Percentiles rank a stretch among this genome's conserved stretches.
These are phyloP conservation scores for Apeltes quadracus DNA, from an alignment of 2,113 vertebrate genomes.

Conservation along the genomic window DNA sequence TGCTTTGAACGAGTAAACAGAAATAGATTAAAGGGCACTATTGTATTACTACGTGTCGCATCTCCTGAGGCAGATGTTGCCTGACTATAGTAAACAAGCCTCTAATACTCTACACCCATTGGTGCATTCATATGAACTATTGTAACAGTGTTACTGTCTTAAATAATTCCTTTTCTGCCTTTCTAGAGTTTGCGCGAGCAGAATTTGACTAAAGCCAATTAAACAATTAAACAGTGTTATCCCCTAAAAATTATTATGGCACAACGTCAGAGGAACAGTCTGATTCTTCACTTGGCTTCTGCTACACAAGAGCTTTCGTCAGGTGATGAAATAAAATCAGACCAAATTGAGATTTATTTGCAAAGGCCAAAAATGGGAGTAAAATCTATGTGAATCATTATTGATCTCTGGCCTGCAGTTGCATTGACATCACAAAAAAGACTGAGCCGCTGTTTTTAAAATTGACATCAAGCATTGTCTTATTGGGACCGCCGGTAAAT, in stretches of 20 bases:
- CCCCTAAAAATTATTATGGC: conserved; percentile 8
- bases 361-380: conserved; percentile 3
- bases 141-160: conserved; percentile 13
- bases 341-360: conserved; percentile 4
- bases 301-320: conserved; percentile 1
- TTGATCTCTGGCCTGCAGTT: conserved; percentile 13
- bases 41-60: not conserved
- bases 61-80: not conserved
- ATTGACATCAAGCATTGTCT: not conserved
- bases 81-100: not conserved
- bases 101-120: not conserved
- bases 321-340: conserved; percentile 5
- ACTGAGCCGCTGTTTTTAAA: conserved; percentile 4
- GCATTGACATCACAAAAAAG: conserved; percentile 6
- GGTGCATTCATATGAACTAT: not conserved
- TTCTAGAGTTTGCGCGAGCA: conserved; percentile 1
- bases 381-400: not conserved
- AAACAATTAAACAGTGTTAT: conserved; percentile 14
- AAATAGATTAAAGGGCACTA: not conserved
- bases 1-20: conserved; percentile 5
- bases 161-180: conserved; percentile 23
- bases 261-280: not conserved
- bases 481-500: conserved; percentile 32
- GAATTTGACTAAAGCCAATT: conserved; percentile 21
- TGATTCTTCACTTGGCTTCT: conserved; percentile 3